Conservation (phyloP, 2,888 invertebrate species). For the Diarsia brunnea region DNA sequence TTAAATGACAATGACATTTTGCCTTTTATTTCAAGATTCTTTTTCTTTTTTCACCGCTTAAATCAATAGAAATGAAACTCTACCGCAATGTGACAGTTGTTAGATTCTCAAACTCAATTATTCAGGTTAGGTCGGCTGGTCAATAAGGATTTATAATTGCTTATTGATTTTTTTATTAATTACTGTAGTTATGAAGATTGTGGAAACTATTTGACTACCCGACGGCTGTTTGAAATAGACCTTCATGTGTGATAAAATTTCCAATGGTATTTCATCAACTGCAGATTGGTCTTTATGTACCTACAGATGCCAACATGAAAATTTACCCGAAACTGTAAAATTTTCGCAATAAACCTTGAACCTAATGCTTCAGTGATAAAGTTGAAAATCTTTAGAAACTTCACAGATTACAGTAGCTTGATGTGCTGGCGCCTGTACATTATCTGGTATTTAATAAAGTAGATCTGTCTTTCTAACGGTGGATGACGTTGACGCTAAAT, state of each 20-base stretch:
- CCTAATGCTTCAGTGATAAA: no score
- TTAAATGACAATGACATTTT: background rate
- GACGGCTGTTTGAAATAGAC: background rate
- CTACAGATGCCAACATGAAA: no score
- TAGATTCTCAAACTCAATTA: background rate
- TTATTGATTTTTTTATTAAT: background rate
- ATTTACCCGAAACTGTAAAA: no score
- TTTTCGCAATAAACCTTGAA: no score
- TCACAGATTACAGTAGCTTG: no score
- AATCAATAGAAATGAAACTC: slow-evolving; percentile 1
- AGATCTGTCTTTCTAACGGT: no score
- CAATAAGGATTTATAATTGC: background rate
- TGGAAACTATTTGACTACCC: background rate
- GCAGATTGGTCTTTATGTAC: background rate
- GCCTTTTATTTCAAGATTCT: background rate
- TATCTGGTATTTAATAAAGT: no score
- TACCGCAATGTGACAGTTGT: background rate
- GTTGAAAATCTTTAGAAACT: no score
- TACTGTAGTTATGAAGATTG: background rate
- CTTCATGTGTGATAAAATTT: background rate
- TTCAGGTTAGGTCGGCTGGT: background rate
- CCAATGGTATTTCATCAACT: background rate
- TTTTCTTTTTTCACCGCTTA: background rate
- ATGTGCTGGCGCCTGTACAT: no score
- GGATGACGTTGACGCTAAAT: no score